phyloP scores from a whole-genome alignment of 1,140 invertebrate genomes.

The Lordiphosa clarofinis region DNA sequence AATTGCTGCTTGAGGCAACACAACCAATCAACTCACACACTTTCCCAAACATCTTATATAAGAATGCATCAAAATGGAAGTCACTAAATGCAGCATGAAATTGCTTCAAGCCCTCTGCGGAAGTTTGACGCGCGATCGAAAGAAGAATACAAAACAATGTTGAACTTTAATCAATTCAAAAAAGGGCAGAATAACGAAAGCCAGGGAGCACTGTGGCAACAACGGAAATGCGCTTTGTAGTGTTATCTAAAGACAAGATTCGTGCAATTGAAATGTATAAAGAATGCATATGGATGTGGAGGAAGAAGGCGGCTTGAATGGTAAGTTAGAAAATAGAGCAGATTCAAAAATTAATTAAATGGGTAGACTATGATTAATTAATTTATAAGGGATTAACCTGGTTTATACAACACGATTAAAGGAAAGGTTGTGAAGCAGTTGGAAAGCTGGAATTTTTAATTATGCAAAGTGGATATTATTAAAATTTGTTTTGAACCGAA shows the following conservation, averaged over 20 bases:
- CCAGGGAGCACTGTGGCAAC: constrained; percentile 18
- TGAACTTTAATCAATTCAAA: constrained; percentile 49
- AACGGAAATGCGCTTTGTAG: constrained; percentile 57
- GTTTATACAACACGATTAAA: too few species aligned
- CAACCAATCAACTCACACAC: constrained; percentile 10
- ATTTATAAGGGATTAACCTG: too few species aligned
- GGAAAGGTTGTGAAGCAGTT: too few species aligned
- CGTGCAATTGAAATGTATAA: constrained; percentile 26
- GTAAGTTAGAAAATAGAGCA: not conserved
- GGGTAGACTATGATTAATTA: too few species aligned
- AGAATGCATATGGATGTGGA: constrained; percentile 5
- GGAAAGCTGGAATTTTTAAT: too few species aligned
- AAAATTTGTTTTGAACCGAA: too few species aligned
- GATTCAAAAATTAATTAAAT: not conserved
- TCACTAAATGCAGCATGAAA: constrained; percentile 55
- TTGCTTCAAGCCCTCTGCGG: constrained; percentile 54
- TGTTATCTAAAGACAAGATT: constrained; percentile 21
- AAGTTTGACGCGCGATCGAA: constrained; percentile 48
- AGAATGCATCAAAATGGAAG: constrained; percentile 27
- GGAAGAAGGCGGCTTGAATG: not conserved
- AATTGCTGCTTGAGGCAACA: constrained; percentile 16
- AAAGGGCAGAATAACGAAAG: constrained; percentile 32
- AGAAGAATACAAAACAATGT: constrained; percentile 33
- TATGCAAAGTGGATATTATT: too few species aligned
- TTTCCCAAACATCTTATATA: constrained; percentile 43